Evolutionary conservation across 2,797 vertebrate genomes (phyloP).

Genomic region (Mus minutoides): DNA sequence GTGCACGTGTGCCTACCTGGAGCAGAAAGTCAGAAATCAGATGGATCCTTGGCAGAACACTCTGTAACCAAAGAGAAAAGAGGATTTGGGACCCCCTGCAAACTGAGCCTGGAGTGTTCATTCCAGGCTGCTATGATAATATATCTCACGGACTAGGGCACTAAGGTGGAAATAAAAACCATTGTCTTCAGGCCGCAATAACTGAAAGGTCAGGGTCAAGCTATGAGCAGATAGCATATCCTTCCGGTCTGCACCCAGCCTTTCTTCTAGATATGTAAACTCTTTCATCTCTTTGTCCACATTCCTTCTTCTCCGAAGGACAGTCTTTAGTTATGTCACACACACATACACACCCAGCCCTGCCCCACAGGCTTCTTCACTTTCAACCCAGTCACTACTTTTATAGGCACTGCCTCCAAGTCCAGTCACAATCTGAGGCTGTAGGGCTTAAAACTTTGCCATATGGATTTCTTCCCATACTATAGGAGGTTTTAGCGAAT

Average conservation of each 20-base stretch:
- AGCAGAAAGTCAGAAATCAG: background rate
- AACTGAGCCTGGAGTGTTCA: background rate
- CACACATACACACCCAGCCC: background rate
- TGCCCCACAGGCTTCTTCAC: background rate
- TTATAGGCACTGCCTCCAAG: background rate
- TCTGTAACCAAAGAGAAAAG: background rate
- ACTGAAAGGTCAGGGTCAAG: background rate
- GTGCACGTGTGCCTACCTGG: background rate
- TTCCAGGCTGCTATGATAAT: background rate
- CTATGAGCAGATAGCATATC: accelerated
- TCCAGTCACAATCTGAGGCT: background rate
- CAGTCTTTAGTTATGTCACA: background rate
- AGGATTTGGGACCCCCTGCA: background rate
- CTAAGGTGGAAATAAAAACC: background rate
- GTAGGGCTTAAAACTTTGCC: background rate
- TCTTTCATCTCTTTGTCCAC: background rate
- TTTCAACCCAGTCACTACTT: background rate
- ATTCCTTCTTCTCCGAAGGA: background rate
- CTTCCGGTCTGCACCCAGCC: accelerated
- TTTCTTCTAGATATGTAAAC: accelerated
- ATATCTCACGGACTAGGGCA: background rate
- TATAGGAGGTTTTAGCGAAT: background rate
- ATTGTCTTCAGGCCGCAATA: background rate
- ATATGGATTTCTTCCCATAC: background rate
- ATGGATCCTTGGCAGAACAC: background rate